phyloP scores from a whole-genome alignment of 2,113 vertebrate genomes.

The Oreotrochilus melanogaster region DNA sequence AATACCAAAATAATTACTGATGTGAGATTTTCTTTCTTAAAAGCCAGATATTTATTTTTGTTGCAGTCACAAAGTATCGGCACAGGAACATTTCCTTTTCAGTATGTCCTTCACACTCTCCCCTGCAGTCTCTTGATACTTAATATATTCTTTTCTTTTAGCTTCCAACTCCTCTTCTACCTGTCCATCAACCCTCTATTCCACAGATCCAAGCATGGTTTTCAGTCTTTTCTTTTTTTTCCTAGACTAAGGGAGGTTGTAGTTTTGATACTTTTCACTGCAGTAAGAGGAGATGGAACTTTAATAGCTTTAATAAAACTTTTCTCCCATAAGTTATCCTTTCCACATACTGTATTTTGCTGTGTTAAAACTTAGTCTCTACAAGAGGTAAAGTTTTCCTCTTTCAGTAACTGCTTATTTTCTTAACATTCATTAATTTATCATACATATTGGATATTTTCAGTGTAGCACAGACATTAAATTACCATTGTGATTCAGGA shows the following conservation, averaged over 20 bases:
- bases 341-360: conserved; percentile 1
- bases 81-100: conserved; percentile 12
- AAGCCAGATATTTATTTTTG: conserved; percentile 13
- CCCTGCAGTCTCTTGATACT: conserved; percentile 31
- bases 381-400: background rate
- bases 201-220: conserved; percentile 52
- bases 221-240: conserved; percentile 47
- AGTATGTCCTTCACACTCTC: conserved; percentile 55
- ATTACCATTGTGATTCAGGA: background rate
- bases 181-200: conserved; percentile 71
- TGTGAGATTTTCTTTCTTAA: conserved; percentile 17
- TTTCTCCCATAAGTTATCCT: conserved; percentile 55
- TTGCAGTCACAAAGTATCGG: background rate
- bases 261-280: conserved; percentile 64
- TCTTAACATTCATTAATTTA: conserved; percentile 16
- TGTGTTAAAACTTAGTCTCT: conserved; percentile 13
- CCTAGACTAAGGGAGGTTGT: conserved; percentile 58
- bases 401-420: background rate
- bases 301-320: conserved; percentile 73
- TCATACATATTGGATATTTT: background rate
- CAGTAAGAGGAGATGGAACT: conserved; percentile 36
- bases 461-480: background rate
- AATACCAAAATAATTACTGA: conserved; percentile 33
- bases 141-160: conserved; percentile 60
- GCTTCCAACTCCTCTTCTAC: conserved; percentile 62